These are phyloP conservation scores for Coelopa pilipes DNA, from an alignment of 2,888 invertebrate species.

Conservation along the genomic window DNA sequence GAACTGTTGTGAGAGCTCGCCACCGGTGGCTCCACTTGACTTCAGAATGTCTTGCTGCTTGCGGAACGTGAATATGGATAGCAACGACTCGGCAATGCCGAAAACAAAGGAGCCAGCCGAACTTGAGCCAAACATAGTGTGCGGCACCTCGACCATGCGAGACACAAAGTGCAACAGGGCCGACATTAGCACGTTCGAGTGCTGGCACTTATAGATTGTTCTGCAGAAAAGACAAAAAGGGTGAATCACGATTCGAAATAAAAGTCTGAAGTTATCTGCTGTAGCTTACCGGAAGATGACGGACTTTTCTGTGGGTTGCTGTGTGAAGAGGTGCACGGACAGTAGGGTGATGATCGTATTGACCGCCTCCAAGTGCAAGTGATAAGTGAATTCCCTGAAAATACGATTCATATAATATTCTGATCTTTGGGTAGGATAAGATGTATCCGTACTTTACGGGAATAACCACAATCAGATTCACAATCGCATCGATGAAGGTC, in stretches of 20 bases:
- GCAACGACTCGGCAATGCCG: slow-evolving; percentile 75
- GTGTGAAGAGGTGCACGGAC: slow-evolving; percentile 86
- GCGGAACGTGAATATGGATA: slow-evolving; percentile 82
- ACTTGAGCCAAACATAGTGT: slow-evolving; percentile 73
- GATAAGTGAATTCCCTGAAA: slow-evolving; percentile 83
- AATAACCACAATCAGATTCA: slow-evolving; percentile 66
- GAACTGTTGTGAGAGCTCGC: slow-evolving; percentile 68
- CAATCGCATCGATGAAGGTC: slow-evolving; percentile 65
- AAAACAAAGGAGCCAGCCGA: slow-evolving; percentile 86
- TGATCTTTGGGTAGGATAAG: neutral
- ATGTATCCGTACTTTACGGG: slow-evolving; percentile 61
- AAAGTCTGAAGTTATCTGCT: neutral
- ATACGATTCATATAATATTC: neutral
- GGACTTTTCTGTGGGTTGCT: slow-evolving; percentile 76
- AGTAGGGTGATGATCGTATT: slow-evolving; percentile 88
- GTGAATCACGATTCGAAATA: neutral
- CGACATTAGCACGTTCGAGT: slow-evolving; percentile 74
- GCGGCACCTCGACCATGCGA: slow-evolving; percentile 74
- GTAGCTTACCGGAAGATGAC: slow-evolving; percentile 68
- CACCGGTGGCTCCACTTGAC: slow-evolving; percentile 56
- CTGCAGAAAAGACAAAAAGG: slow-evolving; percentile 44
- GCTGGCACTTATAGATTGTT: slow-evolving; percentile 65
- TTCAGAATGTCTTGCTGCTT: slow-evolving; percentile 68
- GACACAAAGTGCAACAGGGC: slow-evolving; percentile 82
- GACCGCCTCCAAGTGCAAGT: slow-evolving; percentile 86